Evolutionary conservation across 2,113 vertebrate genomes (phyloP).

Genomic region (Ceyx cyanopectus): DNA sequence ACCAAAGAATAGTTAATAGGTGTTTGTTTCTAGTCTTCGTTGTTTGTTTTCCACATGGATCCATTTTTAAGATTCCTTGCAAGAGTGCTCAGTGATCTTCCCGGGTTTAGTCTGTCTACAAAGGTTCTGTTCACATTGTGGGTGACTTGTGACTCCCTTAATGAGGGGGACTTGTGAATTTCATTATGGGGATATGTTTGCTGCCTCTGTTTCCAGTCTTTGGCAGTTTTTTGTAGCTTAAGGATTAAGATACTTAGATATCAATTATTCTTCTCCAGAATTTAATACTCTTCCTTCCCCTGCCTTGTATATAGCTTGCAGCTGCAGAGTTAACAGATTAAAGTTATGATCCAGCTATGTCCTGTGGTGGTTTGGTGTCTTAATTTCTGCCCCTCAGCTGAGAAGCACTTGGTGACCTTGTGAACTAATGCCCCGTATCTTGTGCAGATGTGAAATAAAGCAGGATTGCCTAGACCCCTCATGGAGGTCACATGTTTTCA

Average conservation of each 20-base stretch:
- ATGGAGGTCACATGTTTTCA: background rate
- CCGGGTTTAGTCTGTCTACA: background rate
- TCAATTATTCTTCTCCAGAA: background rate
- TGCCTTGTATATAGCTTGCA: slow-evolving; percentile 27
- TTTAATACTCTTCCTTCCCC: background rate
- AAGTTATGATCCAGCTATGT: background rate
- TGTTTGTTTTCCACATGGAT: background rate
- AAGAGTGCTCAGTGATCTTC: background rate
- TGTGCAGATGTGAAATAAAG: background rate
- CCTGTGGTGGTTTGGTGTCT: background rate
- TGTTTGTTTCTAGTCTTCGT: background rate
- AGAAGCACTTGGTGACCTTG: background rate
- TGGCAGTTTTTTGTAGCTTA: slow-evolving; percentile 6
- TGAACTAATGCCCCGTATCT: background rate
- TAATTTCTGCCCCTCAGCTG: background rate
- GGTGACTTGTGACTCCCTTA: background rate
- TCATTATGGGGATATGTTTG: background rate
- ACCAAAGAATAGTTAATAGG: slow-evolving; percentile 33
- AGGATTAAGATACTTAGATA: background rate
- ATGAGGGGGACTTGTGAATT: background rate
- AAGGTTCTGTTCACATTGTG: background rate
- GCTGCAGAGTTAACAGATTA: background rate
- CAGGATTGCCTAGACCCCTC: background rate
- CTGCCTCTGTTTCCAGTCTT: background rate
- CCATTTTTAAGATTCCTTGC: background rate